Conservation (phyloP, 1,140 invertebrate genomes). For the Melanaphis sacchari region DNA sequence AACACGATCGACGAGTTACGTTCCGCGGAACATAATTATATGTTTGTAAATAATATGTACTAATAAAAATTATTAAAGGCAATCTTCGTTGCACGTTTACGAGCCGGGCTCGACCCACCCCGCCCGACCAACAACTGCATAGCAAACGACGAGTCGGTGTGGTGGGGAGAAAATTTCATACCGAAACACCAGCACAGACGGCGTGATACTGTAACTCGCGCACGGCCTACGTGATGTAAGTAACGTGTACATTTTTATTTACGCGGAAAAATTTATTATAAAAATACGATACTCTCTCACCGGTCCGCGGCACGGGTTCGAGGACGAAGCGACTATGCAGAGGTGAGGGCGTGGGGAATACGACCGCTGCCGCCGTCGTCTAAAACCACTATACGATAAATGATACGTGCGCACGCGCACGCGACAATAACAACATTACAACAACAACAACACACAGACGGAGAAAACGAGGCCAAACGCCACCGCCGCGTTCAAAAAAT, state of each 20-base stretch:
- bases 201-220: not conserved
- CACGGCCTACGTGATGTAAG: slow-evolving; percentile 12
- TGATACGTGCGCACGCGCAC: not conserved
- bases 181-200: not conserved
- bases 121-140: not conserved
- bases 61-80: not conserved
- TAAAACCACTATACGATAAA: not conserved
- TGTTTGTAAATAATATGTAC: not conserved
- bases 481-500: not conserved
- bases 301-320: not conserved
- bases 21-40: not conserved
- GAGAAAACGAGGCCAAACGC: slow-evolving; percentile 33
- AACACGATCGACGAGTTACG: not conserved
- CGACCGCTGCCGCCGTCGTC: not conserved
- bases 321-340: not conserved
- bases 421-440: not conserved
- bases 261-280: slow-evolving; percentile 2
- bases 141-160: not conserved
- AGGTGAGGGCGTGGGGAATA: not conserved
- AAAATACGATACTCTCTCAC: not conserved
- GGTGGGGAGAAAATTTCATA: not conserved
- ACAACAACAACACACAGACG: not conserved
- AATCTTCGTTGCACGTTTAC: not conserved
- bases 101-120: not conserved
- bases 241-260: slow-evolving; percentile 1